Conservation (phyloP, 2,797 vertebrate species). For the Urophycis tenuis region DNA sequence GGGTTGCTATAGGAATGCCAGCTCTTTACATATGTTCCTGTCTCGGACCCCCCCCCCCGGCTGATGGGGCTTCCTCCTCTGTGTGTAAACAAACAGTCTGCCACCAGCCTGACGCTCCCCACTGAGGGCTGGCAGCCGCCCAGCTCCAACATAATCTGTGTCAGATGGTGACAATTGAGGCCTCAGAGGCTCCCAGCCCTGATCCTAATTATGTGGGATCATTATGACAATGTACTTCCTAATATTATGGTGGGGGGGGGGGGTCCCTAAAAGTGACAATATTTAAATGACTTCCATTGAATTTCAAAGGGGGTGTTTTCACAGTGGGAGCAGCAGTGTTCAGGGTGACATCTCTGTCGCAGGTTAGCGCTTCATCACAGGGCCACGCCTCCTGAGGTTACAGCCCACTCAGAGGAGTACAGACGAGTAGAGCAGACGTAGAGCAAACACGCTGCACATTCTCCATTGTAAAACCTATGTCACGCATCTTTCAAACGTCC, state of each 20-base stretch:
- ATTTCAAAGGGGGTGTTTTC: not conserved
- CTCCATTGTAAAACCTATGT: not conserved
- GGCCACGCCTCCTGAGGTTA: not conserved
- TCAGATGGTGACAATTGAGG: conserved; percentile 45
- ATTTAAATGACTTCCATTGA: not conserved
- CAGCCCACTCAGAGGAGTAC: not conserved
- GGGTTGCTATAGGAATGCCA: conserved; percentile 66
- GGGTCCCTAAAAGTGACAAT: not conserved
- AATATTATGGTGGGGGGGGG: not conserved
- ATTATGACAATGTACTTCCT: conserved; percentile 38
- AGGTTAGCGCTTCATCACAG: not conserved
- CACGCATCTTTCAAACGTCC: not conserved
- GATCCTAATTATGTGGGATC: conserved; percentile 47
- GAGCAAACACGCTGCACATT: not conserved
- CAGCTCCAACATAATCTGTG: conserved; percentile 47
- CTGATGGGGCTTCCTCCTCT: conserved; percentile 52
- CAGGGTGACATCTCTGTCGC: not conserved
- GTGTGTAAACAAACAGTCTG: conserved; percentile 68
- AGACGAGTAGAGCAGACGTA: not conserved
- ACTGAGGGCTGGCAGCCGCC: conserved; percentile 59
- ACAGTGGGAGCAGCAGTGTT: not conserved
- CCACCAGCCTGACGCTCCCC: conserved; percentile 59
- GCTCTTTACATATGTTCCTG: conserved; percentile 40
- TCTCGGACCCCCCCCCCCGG: conserved; percentile 47
- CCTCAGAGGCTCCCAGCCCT: conserved; percentile 29